Base-by-base conservation (phyloP, 1,140 invertebrate species). In the Cepaea nemoralis region DNA sequence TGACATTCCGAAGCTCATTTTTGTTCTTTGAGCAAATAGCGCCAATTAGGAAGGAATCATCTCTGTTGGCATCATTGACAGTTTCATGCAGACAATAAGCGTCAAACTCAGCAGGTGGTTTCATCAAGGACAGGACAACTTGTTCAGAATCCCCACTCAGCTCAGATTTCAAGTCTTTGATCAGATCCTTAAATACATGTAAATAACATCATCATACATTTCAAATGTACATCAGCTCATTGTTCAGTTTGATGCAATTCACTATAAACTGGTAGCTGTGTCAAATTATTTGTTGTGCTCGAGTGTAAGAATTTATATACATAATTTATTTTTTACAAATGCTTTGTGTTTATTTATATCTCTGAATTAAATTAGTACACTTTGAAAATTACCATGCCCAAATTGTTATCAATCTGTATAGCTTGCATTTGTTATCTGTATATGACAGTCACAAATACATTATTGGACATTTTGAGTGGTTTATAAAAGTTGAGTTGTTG, bases 91-190 rank as follows among this genome's bases (percentile, higher is more conserved):
- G 88, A 90, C 97, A 95, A 88, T 94, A 94, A 12, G 96, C 97
- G 89, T 97, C 96, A 92, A 94, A 98, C 85, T 97, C 94, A 0
- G 95, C 95, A 75, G 97, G 93, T 0, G 96, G 95, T 78, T 94
- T 96, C 94, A 99, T 96, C 85, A 99, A 92, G 0, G 96, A 96
- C 40, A 98, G 92, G 12, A 98, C 89, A 0, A 97, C 91, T 84
- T 97, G 94, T 91, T 98, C 96, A 88, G 98, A 97, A 87, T 97
- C 96, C 31, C 97, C 97, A 86, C 94, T 95, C 5, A 97, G 93
- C 91, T 99, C 97, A 82, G 95, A 96, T 89, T 97, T 97, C 82
- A 99, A 92, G 85, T 98, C 96, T 82, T 95, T 95, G 45, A 97
- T 94, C 73, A 99, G 92, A 91, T 98, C 96, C 95, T 98, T 85